Evolutionary conservation across 2,113 vertebrate species (phyloP), one percentile per base, ranked within the genome.

Genomic region (Dasyornis broadbenti): DNA sequence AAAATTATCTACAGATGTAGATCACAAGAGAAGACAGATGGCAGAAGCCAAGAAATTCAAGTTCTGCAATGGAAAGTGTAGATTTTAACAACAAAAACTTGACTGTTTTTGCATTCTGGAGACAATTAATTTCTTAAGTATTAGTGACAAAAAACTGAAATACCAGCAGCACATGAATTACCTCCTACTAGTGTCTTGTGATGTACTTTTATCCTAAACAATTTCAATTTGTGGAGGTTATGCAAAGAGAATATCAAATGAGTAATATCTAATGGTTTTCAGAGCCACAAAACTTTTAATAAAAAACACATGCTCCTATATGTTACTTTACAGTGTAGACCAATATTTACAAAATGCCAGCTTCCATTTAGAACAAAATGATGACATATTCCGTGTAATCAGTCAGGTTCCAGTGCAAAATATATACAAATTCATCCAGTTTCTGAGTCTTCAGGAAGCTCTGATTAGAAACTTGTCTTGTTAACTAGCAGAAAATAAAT

Each of bases 181-280:
- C 14, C 7, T 81, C 37, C 26, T 57, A n/a, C 10, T 77, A 47
- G 8, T 52, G 8, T 73, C 49, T 24, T 79, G 4, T 91, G 59
- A 82, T 91, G 35, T 37, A n/a, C 14, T 96, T 96, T 94, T 66
- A 88, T 86, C 80, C 40, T 53, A 86, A 91, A 81, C 13, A 64
- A 76, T 80, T 95, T 95, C 64, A 81, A 59, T 45, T 75, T 78
- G 13, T 83, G 13, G 35, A 56, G 8, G 2, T 71, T 79, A 61
- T 65, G 4, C 13, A 82, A 93, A 86, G 28, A 94, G 11, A 86
- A 86, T 90, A 89, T 86, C 24, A 77, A 75, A 77, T 2, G 4
- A 71, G 8, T 61, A 83, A 23, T 17, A 52, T 59, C 10, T 50
- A 90, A 33, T 66, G 28, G 11, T 86, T 75, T 80, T 90, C 27